Percentiles rank a stretch among this genome's conserved stretches.
Evolutionary conservation across 2,113 vertebrate genomes (phyloP).

Genomic region (Tenrec ecaudatus): DNA sequence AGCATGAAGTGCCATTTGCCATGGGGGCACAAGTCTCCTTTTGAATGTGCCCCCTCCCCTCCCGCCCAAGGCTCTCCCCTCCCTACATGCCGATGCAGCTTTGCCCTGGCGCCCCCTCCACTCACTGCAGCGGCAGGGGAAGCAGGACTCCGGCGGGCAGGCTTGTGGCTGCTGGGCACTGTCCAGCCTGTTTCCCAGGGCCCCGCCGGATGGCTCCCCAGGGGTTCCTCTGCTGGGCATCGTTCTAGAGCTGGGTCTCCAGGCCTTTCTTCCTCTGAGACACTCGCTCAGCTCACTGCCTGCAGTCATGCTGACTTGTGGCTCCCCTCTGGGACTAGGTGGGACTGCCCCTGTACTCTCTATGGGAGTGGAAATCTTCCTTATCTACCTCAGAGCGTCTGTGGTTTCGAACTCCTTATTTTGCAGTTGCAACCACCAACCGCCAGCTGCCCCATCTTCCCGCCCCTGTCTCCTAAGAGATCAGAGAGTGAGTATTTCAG

Average conservation of each 20-base stretch:
- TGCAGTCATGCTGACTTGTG: background rate
- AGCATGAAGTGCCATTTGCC: background rate
- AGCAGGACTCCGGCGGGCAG: background rate
- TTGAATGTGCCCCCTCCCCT: background rate
- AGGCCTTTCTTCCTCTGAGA: background rate
- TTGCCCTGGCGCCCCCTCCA: background rate
- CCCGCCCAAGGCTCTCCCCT: too few species aligned
- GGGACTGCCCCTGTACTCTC: too few species aligned
- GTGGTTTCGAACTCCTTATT: too few species aligned
- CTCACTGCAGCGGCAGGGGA: background rate
- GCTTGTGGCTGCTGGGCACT: background rate
- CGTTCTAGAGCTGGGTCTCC: background rate
- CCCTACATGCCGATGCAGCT: background rate
- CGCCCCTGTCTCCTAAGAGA: background rate
- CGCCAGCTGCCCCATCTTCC: too few species aligned
- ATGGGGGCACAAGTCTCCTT: background rate
- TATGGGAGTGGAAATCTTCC: too few species aligned
- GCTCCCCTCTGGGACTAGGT: too few species aligned
- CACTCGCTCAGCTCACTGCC: background rate
- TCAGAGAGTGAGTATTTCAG: background rate
- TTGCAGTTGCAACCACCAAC: too few species aligned
- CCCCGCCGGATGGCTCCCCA: background rate
- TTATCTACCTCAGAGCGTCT: too few species aligned
- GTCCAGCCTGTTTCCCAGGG: background rate
- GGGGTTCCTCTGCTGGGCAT: background rate